Conservation (phyloP, 2,888 invertebrate genomes). For the Drosophila multiciliata region DNA sequence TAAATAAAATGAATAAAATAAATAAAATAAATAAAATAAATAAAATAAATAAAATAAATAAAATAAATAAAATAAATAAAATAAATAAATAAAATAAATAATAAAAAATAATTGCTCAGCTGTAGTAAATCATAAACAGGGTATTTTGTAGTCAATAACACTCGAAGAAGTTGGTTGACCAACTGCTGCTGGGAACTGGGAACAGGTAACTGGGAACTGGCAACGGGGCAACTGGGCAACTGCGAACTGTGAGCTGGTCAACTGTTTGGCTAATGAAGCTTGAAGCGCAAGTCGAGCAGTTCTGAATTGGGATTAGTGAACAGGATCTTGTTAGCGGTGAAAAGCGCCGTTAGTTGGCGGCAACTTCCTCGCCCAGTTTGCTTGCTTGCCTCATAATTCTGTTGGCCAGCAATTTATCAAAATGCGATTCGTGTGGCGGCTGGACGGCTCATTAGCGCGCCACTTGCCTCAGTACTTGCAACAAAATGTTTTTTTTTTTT, state of each 20-base stretch:
- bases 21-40: too few species aligned
- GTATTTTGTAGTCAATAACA: not conserved
- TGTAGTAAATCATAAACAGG: not conserved
- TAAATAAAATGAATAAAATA: too few species aligned
- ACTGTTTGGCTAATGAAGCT: constrained; percentile 72
- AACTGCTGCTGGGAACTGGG: constrained; percentile 10
- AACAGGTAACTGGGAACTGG: constrained; percentile 8
- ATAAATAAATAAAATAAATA: not conserved
- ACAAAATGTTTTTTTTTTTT: not conserved
- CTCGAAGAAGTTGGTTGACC: not conserved
- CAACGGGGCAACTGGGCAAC: constrained; percentile 24
- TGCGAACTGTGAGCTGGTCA: constrained; percentile 31
- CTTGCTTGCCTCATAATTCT: constrained; percentile 26
- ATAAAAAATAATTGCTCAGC: not conserved
- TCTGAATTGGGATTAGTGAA: constrained; percentile 48
- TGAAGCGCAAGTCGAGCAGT: constrained; percentile 50
- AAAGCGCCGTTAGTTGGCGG: constrained; percentile 58
- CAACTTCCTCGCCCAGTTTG: constrained; percentile 37
- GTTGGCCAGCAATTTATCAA: constrained; percentile 67
- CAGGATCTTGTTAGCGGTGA: constrained; percentile 67
- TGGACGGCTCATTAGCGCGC: constrained; percentile 68
- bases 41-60: too few species aligned
- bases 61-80: too few species aligned
- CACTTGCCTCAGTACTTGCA: constrained; percentile 36
- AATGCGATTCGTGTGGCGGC: constrained; percentile 43